These are phyloP conservation scores for Sphaeridia pumilis DNA, from an alignment of 2,888 invertebrate genomes.

Conservation along the genomic window DNA sequence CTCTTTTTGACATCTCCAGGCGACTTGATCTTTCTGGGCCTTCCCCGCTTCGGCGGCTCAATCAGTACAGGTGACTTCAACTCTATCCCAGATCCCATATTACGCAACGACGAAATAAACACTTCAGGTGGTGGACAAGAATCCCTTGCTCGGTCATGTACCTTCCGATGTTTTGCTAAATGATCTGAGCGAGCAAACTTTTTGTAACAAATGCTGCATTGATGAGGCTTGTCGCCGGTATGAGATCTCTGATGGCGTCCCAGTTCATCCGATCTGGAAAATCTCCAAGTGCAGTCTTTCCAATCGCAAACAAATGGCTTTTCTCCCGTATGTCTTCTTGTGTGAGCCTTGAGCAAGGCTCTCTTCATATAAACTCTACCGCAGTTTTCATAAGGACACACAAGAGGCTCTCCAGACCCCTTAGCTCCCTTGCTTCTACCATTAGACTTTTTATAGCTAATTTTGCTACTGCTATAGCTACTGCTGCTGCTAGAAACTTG, in stretches of 20 bases:
- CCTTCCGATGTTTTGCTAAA: constrained; percentile 73
- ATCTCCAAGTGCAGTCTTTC: constrained; percentile 77
- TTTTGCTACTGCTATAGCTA: too few relatives aligned
- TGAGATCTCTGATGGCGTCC: constrained; percentile 88
- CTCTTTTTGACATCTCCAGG: too few relatives aligned
- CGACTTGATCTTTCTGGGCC: neutral
- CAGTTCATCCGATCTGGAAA: constrained; percentile 86
- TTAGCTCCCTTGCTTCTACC: too few relatives aligned
- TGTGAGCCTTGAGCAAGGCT: constrained; percentile 77
- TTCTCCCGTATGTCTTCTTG: constrained; percentile 67
- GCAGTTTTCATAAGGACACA: constrained; percentile 58
- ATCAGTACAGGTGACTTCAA: neutral
- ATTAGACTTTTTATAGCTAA: too few relatives aligned
- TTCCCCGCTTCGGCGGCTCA: neutral
- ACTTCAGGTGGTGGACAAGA: neutral
- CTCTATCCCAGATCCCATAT: neutral
- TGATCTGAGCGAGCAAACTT: constrained; percentile 88
- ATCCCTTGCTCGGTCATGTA: constrained; percentile 38
- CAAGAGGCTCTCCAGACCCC: constrained; percentile 42
- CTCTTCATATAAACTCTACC: constrained; percentile 77
- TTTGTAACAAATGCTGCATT: constrained; percentile 75
- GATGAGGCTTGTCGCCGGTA: constrained; percentile 87
- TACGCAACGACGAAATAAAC: neutral
- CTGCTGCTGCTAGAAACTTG: too few relatives aligned
- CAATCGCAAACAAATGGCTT: constrained; percentile 47